A percentile compares a stretch with the other conserved stretches of the same genome.
Evolutionary conservation across 2,113 vertebrate genomes (phyloP).

Genomic region (Sinocyclocheilus rhinocerous): DNA sequence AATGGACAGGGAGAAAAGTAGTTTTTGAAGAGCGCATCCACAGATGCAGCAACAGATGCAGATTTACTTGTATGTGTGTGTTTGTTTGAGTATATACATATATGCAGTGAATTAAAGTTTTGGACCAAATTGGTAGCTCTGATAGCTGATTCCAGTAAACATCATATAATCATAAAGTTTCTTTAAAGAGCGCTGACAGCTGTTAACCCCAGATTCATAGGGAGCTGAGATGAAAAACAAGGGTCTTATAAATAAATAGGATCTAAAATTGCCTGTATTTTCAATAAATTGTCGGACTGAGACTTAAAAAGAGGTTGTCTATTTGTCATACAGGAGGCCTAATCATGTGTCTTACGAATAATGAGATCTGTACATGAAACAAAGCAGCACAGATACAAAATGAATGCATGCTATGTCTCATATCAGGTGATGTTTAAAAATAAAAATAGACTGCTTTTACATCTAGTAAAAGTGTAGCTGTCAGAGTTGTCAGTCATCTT

Average conservation of each 20-base stretch:
- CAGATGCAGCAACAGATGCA: not conserved
- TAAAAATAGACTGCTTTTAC: not conserved
- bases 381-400: not conserved
- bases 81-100: not conserved
- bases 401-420: not conserved
- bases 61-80: not conserved
- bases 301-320: not conserved
- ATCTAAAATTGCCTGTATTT: not conserved
- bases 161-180: not conserved
- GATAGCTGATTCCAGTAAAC: not conserved
- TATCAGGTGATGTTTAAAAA: not conserved
- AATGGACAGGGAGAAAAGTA: not conserved
- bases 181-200: not conserved
- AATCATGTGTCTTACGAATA: not conserved
- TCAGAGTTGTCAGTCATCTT: conserved; percentile 4
- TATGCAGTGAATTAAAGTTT: not conserved
- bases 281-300: not conserved
- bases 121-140: not conserved
- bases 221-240: not conserved
- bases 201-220: not conserved
- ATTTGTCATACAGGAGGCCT: not conserved
- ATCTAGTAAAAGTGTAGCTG: not conserved
- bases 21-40: not conserved
- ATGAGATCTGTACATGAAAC: not conserved
- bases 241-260: not conserved